These are phyloP conservation scores for Oenanthe melanoleuca DNA, from an alignment of 2,113 vertebrate species.

Conservation along the genomic window DNA sequence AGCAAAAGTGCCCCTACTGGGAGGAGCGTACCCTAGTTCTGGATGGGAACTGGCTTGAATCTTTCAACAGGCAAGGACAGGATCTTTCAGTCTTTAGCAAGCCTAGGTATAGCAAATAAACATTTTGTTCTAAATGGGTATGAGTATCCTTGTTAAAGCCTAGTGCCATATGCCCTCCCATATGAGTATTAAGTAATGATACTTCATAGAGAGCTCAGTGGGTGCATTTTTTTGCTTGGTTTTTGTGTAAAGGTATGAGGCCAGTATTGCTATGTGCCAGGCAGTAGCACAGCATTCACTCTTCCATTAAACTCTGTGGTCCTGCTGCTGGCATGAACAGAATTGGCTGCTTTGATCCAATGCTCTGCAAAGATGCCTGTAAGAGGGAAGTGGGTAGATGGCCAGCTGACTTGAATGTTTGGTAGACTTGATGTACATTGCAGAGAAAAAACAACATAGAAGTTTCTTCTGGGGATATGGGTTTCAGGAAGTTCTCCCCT, in stretches of 20 bases:
- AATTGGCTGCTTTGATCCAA: background rate
- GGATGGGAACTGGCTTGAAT: background rate
- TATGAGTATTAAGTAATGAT: background rate
- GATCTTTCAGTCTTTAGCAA: background rate
- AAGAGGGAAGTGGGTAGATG: background rate
- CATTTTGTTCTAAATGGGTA: background rate
- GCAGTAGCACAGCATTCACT: no score
- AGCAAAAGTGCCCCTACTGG: background rate
- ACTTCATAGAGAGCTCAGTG: background rate
- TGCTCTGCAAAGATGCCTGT: background rate
- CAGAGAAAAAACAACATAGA: background rate
- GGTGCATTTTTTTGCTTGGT: background rate
- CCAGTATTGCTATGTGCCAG: background rate
- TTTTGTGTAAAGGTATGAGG: background rate
- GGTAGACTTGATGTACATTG: background rate
- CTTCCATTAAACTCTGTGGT: background rate
- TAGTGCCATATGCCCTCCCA: accelerated
- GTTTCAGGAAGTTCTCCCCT: background rate
- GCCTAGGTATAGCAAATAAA: background rate
- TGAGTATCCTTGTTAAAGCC: background rate
- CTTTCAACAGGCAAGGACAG: background rate
- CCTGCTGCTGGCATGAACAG: background rate
- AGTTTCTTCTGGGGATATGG: background rate
- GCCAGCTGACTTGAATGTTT: background rate
- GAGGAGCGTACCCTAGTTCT: background rate